These are phyloP conservation scores for Drosophila rufa DNA, from an alignment of 1,140 invertebrate genomes.

Conservation along the genomic window DNA sequence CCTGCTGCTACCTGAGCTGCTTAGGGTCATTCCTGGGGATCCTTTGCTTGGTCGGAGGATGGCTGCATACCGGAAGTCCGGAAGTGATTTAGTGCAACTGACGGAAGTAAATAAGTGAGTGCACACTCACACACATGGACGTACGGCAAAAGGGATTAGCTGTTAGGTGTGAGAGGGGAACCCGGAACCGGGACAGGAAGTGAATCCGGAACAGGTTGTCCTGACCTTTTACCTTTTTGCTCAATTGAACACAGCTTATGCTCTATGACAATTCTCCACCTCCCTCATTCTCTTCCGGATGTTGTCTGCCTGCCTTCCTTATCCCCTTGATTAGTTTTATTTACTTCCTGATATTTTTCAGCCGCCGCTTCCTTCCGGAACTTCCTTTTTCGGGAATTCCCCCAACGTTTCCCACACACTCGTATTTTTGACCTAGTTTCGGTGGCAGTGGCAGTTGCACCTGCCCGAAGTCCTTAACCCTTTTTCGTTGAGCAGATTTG, in stretches of 20 bases:
- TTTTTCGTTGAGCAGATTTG: constrained; percentile 49
- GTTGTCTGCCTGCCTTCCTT: constrained; percentile 60
- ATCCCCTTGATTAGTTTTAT: constrained; percentile 75
- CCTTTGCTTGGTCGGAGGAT: constrained; percentile 18
- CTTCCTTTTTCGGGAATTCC: constrained; percentile 16
- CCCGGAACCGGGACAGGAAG: constrained; percentile 49
- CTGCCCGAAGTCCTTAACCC: constrained; percentile 61
- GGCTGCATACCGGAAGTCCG: constrained; percentile 75
- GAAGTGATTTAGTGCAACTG: constrained; percentile 80
- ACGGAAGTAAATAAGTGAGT: constrained; percentile 77
- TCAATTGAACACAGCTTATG: constrained; percentile 41
- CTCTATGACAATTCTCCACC: constrained; percentile 38
- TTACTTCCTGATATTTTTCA: constrained; percentile 69
- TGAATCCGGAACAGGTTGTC: constrained; percentile 70
- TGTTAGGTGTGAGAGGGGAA: background rate
- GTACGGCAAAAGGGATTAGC: constrained; percentile 64
- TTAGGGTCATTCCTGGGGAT: constrained; percentile 46
- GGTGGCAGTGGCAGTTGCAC: constrained; percentile 6
- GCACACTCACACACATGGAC: constrained; percentile 23
- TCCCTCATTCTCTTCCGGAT: constrained; percentile 47
- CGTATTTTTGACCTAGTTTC: constrained; percentile 75
- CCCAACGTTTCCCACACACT: constrained; percentile 51
- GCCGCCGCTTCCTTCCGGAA: constrained; percentile 35
- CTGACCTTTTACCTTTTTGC: constrained; percentile 70
- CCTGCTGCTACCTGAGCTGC: constrained; percentile 67